Base-by-base conservation (phyloP, 2,888 invertebrate species). In the Cancer borealis region DNA sequence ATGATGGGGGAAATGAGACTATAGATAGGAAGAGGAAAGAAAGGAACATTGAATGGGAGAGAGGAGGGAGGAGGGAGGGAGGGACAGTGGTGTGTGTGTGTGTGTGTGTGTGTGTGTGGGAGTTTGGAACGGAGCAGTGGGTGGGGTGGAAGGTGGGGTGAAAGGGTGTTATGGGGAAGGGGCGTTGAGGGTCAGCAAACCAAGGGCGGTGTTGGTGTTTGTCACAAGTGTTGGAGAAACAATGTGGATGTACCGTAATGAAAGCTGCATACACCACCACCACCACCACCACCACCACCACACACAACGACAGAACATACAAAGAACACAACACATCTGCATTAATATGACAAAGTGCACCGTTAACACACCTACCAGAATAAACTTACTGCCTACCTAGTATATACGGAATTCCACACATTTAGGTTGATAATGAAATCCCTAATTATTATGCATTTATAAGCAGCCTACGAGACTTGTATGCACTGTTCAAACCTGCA, bases 361-460 rank as follows among this genome's bases (percentile, higher is more conserved):
- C 66, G n/a, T 66, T 66, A n/a, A 66, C 66, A n/a, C n/a, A 66
- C 66, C 66, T 66, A n/a, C n/a, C 66, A 66, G 66, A n/a, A n/a
- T 6, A 66, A 21, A 66, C n/a, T 6, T 21, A 21, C 21, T 21
- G 66, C 66, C 6, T 4, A 21, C 21, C n/a, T n/a, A n/a, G 66
- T 1, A 66, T 3, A n/a, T n/a, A n/a, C n/a, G 4, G n/a, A 66
- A 66, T 0, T 66, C n/a, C n/a, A 66, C 6, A n/a, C n/a, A 66
- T 66, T 21, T 66, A n/a, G 66, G 66, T 66, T 66, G 21, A 54
- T 54, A 54, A 54, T 54, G 54, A 4, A 54, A 14, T 54, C 17
- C 12, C 54, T 54, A 54, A 17, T 54, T 17, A 54, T 4, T 54
- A 54, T 54, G 54, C 54, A 54, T 54, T 54, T 54, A 10, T 17